phyloP scores from a whole-genome alignment of 2,113 vertebrate genomes.

The Murina feae region DNA sequence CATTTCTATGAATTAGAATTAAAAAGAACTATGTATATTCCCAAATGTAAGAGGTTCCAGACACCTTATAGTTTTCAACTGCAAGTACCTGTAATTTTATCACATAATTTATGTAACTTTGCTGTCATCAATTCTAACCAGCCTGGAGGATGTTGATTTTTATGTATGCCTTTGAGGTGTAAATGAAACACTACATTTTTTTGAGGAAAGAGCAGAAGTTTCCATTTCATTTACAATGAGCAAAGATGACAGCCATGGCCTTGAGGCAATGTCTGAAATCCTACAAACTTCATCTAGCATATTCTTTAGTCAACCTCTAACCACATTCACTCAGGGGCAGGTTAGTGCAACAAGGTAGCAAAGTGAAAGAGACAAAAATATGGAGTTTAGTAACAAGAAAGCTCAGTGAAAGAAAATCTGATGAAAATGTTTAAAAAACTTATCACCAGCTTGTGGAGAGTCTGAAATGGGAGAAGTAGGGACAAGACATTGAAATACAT shows the following conservation, averaged over 20 bases:
- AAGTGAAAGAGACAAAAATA: not conserved
- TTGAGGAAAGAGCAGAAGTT: not conserved
- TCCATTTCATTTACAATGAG: not conserved
- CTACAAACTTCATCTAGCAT: not conserved
- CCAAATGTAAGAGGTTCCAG: not conserved
- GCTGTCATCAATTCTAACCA: not conserved
- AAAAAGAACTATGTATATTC: not conserved
- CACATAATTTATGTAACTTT: not conserved
- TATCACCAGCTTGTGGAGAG: not conserved
- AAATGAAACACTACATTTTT: conserved; percentile 8
- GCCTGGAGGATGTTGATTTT: not conserved
- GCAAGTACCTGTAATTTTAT: not conserved
- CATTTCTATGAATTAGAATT: not conserved
- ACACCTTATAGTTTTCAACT: not conserved
- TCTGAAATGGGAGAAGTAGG: not conserved
- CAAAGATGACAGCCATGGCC: not conserved
- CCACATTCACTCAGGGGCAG: not conserved
- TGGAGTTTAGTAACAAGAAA: not conserved
- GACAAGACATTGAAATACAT: not conserved
- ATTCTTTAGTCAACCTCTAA: not conserved
- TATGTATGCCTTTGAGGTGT: not conserved
- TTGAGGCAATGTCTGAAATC: not conserved
- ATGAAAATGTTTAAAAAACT: not conserved
- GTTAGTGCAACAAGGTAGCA: not conserved
- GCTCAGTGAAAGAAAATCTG: not conserved